Evolutionary conservation across 2,113 vertebrate genomes (phyloP).

Genomic region (Camelus dromedarius): DNA sequence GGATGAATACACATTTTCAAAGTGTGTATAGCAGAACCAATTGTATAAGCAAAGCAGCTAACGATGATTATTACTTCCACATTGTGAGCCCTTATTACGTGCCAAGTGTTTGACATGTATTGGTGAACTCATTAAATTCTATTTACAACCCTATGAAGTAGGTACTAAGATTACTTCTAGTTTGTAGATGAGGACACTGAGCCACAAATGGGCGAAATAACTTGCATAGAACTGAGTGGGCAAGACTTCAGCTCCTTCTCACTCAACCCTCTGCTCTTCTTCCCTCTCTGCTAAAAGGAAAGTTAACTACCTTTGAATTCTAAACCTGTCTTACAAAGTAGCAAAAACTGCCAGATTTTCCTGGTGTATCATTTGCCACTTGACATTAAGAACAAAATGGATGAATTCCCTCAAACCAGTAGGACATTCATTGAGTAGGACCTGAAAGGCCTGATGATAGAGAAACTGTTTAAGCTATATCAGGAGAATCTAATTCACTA

Average conservation of each 20-base stretch:
- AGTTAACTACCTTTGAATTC: neutral
- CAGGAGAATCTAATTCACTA: neutral
- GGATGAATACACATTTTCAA: neutral
- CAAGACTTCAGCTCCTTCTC: neutral
- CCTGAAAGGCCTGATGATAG: neutral
- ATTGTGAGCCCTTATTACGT: neutral
- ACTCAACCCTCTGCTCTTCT: neutral
- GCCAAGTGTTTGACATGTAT: neutral
- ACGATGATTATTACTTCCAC: neutral
- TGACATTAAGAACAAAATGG: neutral
- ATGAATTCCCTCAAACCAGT: neutral
- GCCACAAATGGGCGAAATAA: neutral
- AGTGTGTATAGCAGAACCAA: neutral
- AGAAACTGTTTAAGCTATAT: neutral
- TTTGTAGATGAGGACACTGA: neutral
- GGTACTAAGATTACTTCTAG: neutral
- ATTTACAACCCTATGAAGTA: neutral
- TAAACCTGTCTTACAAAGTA: neutral
- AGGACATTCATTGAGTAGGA: neutral
- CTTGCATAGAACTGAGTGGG: neutral
- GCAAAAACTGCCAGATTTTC: neutral
- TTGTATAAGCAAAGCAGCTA: neutral
- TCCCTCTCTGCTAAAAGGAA: neutral
- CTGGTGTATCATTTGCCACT: neutral
- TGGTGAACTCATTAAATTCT: neutral